A percentile compares a stretch with the other conserved stretches of the same genome.
These are phyloP conservation scores for Gibbula magus DNA, from an alignment of 2,888 invertebrate species.

Conservation along the genomic window DNA sequence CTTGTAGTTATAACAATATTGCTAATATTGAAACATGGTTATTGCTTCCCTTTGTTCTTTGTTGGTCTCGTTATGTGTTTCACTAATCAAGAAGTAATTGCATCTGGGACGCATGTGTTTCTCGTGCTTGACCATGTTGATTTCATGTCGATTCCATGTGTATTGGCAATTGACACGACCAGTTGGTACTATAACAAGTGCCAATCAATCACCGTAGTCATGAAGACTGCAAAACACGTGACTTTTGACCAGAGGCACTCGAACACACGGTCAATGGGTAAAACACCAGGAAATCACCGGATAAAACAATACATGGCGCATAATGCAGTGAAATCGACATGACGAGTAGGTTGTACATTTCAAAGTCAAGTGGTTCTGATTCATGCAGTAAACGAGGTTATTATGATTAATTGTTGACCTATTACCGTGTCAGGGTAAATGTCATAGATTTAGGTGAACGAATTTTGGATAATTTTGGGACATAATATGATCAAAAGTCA, in stretches of 20 bases:
- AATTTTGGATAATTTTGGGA: constrained; percentile 9
- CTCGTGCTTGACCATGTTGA: not conserved
- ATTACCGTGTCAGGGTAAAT: constrained; percentile 9
- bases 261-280: not conserved
- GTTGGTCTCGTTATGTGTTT: not conserved
- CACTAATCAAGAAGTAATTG: constrained; percentile 4
- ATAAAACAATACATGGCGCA: constrained; percentile 3
- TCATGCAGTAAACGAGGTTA: constrained; percentile 5
- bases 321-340: not conserved
- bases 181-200: constrained; percentile 6
- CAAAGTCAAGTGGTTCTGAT: constrained; percentile 9
- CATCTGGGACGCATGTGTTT: not conserved
- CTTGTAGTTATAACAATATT: not conserved
- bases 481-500: constrained; percentile 2
- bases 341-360: not conserved
- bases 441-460: constrained; percentile 6
- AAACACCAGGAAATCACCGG: not conserved
- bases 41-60: constrained; percentile 5
- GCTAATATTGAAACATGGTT: constrained; percentile 2
- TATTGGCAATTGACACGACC: constrained; percentile 1
- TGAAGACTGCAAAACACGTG: not conserved
- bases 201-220: not conserved
- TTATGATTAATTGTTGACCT: constrained; percentile 22
- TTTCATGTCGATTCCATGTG: not conserved
- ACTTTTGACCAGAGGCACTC: not conserved